phyloP scores from a whole-genome alignment of 2,888 invertebrate species.

The Ophraella communa region DNA sequence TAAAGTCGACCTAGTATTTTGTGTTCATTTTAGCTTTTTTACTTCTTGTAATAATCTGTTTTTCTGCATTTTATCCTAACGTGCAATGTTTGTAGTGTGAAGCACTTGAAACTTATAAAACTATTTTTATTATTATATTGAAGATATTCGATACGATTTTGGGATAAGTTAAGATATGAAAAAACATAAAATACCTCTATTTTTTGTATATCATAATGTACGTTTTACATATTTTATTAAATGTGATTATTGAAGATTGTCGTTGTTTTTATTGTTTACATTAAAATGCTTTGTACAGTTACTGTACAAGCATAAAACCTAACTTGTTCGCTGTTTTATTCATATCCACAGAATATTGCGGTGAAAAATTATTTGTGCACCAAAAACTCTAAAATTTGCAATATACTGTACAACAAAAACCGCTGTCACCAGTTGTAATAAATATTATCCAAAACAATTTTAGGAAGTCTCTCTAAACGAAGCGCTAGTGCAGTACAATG shows the following conservation, averaged over 20 bases:
- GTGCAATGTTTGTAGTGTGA: constrained; percentile 25
- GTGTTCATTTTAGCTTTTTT: constrained; percentile 3
- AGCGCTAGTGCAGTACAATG: no score
- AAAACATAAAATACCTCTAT: constrained; percentile 24
- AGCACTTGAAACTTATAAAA: constrained; percentile 17
- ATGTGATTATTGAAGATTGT: constrained; percentile 6
- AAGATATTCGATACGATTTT: constrained; percentile 12
- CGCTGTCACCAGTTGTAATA: no score
- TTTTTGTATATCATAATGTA: constrained; percentile 18
- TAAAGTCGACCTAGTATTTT: not conserved
- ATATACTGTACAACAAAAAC: no score
- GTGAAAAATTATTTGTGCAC: no score
- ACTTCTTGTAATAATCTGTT: constrained; percentile 2
- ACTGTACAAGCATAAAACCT: no score
- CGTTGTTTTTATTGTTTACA: not conserved
- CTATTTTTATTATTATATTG: constrained; percentile 8
- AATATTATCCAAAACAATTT: no score
- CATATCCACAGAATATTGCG: no score
- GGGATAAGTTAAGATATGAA: not conserved
- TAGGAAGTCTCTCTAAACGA: no score
- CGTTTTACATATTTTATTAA: constrained; percentile 17
- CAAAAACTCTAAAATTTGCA: no score
- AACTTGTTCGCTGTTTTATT: no score
- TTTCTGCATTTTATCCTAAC: constrained; percentile 9
- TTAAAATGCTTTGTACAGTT: no score